Base-by-base conservation (phyloP, 2,113 vertebrate genomes). In the Tragelaphus imberbis region DNA sequence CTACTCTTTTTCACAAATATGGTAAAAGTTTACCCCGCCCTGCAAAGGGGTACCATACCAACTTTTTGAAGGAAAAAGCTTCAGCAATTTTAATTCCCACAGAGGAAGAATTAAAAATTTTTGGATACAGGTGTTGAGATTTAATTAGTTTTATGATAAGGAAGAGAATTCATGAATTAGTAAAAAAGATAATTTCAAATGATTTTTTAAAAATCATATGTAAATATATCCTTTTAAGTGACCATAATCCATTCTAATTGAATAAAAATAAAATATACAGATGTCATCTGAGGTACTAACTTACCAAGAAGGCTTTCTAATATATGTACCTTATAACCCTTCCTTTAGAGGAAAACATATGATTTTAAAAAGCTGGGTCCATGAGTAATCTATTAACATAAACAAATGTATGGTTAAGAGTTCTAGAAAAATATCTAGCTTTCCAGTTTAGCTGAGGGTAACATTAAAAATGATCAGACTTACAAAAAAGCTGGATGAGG, bases 131-230 rank as follows among this genome's bases (percentile, higher is more conserved):
- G 11, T 56, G 2, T 5, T 92, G 40, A 94, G 27, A 80, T 58
- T 97, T 96, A 96, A 82, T 87, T 91, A 93, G 51, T 93, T 93
- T 96, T 94, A 88, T 25, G 87, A 1, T 90, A 65, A 28, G 79
- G 21, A 1, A 80, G 14, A 63, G 59, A 96, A 81, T 92, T 95
- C 28, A 68, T 56, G 33, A 90, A 30, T 77, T 95, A 92, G 13
- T 75, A 12, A 84, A 97, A 88, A 75, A 75, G n/a, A 47, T 71
- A 59, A 59, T 80, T 92, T 95, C 16, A 94, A 97, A 59, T 63
- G n/a, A 92, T 93, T 93, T 82, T 93, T 36, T 1, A 65, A 97
- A 97, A 97, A 81, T 68, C 58, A 86, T 92, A 58, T 8, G 0
- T 53, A 85, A 58, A 80, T 77, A 93, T 84, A 44, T 63, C 79